Conservation (phyloP, 2,888 invertebrate species). For the Heterodera filipjevi region DNA sequence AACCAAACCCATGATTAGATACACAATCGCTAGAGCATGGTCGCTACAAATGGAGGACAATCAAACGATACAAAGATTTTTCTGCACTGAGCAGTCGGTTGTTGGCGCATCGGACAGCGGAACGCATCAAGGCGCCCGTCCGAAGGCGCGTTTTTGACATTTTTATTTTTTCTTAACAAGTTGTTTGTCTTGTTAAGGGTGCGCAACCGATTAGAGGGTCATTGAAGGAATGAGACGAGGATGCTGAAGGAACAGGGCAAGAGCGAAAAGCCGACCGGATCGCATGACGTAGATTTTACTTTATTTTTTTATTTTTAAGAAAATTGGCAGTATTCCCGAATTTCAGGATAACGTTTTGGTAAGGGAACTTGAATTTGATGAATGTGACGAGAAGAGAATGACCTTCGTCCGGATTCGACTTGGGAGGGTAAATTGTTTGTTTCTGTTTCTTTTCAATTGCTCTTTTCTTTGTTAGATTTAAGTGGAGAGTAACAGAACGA, state of each 20-base stretch:
- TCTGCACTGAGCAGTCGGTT: constrained; percentile 85
- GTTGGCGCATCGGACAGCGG: constrained; percentile 70
- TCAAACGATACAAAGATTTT: constrained; percentile 91
- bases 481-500: neutral
- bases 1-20: constrained; percentile 68
- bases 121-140: constrained; percentile 61
- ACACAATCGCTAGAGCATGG: constrained; percentile 89
- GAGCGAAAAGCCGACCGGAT: constrained; percentile 15
- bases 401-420: constrained; percentile 18
- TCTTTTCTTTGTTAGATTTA: neutral
- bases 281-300: neutral
- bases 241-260: constrained; percentile 32
- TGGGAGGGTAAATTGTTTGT: constrained; percentile 22
- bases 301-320: neutral
- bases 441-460: neutral
- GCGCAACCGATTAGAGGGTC: constrained; percentile 47
- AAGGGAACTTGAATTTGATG: constrained; percentile 33
- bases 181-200: constrained; percentile 34
- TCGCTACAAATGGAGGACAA: constrained; percentile 84
- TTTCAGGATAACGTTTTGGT: constrained; percentile 31
- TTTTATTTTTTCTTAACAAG: neutral
- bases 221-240: constrained; percentile 35
- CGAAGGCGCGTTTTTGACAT: constrained; percentile 43
- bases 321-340: too few species aligned
- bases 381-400: constrained; percentile 23